A percentile compares a stretch with the other conserved stretches of the same genome.
These are phyloP conservation scores for Colletes collaris DNA, from an alignment of 2,888 invertebrate genomes.

Conservation along the genomic window DNA sequence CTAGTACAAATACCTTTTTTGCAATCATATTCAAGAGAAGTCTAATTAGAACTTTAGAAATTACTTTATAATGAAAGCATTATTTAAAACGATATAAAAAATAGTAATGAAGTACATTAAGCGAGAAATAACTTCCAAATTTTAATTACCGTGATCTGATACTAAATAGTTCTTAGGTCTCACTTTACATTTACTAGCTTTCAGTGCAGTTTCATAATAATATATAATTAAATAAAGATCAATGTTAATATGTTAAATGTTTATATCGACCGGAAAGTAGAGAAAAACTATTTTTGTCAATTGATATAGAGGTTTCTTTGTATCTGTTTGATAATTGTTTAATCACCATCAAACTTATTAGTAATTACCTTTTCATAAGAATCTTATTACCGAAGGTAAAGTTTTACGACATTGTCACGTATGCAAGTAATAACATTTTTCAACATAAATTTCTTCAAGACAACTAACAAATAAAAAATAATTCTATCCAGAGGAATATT, in stretches of 20 bases:
- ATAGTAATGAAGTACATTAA: neutral
- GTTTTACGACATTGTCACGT: constrained; percentile 20
- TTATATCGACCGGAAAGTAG: neutral
- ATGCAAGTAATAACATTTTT: constrained; percentile 31
- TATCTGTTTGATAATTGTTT: neutral
- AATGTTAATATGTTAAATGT: constrained; percentile 6
- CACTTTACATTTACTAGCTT: neutral
- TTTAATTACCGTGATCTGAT: neutral
- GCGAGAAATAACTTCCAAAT: neutral
- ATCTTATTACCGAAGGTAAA: neutral
- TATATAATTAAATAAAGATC: neutral
- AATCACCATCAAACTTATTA: constrained; percentile 14
- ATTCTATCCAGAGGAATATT: constrained; percentile 8
- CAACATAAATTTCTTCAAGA: constrained; percentile 13
- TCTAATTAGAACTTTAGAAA: neutral
- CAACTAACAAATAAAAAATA: constrained; percentile 16
- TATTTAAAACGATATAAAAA: neutral
- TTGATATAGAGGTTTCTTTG: neutral
- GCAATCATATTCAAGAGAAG: neutral
- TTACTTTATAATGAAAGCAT: too few relatives aligned
- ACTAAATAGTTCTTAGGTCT: neutral
- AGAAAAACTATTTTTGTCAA: neutral
- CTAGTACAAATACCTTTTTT: neutral
- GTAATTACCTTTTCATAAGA: constrained; percentile 7
- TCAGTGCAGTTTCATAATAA: neutral